Base-by-base conservation (phyloP, 1,140 invertebrate genomes). In the Ostrea edulis region DNA sequence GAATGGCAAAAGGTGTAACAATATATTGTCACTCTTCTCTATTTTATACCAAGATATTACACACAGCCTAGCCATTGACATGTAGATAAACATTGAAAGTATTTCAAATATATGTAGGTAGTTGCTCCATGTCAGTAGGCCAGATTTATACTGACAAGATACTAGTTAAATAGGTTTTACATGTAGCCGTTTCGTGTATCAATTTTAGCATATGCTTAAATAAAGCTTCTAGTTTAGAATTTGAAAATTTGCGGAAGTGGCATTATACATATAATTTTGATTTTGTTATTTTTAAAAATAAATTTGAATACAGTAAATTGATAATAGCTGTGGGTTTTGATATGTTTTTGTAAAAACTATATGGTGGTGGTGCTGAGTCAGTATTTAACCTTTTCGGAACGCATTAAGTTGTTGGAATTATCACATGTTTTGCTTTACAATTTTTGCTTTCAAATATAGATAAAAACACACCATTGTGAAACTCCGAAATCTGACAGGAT, bases 311-410 rank as follows among this genome's bases (percentile, higher is more conserved):
- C 5, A 44, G 5, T 44, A 44, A 62, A 55, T 55, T 0, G n/a
- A 20, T 62, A n/a, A 62, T 20, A 17, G 20, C 5, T 8, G 12
- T 29, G 68, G 68, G 68, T 77, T 77, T 77, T 77, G 68, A 77
- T 77, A 77, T 77, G 68, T 44, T 77, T 77, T 77, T 77, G 68
- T 77, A 77, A 77, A 77, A 77, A 77, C 68, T 77, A 77, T 77
- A 77, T 77, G 68, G 68, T 77, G 68, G 68, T 77, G 68, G 68
- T 35, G 68, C 14, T 62, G 17, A 35, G 29, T 77, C 68, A 9
- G 22, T 77, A 35, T 44, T 44, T 77, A 77, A 77, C 68, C 11
- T 14, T 77, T 35, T 29, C 11, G 29, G 12, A 29, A 77, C 68
- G 25, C 22, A 29, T 77, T 77, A 77, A 8, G 29, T 29, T 77